phyloP scores from a whole-genome alignment of 2,113 vertebrate genomes.

The Oryzias curvinotus region DNA sequence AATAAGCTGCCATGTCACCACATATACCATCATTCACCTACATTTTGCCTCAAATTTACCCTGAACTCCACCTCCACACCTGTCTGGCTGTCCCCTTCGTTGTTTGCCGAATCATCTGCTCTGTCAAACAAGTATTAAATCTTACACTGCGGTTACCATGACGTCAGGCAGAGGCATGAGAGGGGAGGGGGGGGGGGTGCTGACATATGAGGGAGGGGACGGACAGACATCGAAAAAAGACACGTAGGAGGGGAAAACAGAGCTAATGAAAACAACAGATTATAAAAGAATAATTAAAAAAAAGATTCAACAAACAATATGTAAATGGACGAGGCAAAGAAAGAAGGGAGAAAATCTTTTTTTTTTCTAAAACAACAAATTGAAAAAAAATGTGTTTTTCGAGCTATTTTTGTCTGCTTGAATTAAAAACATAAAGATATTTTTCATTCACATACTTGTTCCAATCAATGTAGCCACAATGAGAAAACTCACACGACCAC shows the following conservation, averaged over 20 bases:
- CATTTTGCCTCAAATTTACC: constrained; percentile 4
- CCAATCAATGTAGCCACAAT: constrained; percentile 1
- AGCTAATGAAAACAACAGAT: constrained; percentile 12
- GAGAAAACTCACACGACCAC: constrained; percentile 19
- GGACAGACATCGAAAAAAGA: constrained; percentile 22
- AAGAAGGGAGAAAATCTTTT: background rate
- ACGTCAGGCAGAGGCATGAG: constrained; percentile 53
- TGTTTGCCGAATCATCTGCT: constrained; percentile 31
- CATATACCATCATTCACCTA: background rate
- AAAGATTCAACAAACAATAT: background rate
- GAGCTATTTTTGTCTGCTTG: background rate
- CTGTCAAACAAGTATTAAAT: constrained; percentile 41
- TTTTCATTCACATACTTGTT: constrained; percentile 29
- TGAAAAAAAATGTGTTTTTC: background rate
- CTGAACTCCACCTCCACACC: constrained; percentile 10
- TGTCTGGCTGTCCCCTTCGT: constrained; percentile 19
- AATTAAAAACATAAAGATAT: constrained; percentile 8
- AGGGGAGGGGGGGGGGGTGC: constrained; percentile 26
- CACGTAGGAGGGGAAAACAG: constrained; percentile 1
- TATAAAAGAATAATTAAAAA: constrained; percentile 19
- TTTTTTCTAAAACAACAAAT: background rate
- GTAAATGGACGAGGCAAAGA: background rate
- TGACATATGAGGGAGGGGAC: constrained; percentile 21
- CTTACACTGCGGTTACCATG: constrained; percentile 59
- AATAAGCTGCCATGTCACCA: constrained; percentile 25